Evolutionary conservation across 2,888 invertebrate species (phyloP).

Genomic region (Petrophora chlorosata): DNA sequence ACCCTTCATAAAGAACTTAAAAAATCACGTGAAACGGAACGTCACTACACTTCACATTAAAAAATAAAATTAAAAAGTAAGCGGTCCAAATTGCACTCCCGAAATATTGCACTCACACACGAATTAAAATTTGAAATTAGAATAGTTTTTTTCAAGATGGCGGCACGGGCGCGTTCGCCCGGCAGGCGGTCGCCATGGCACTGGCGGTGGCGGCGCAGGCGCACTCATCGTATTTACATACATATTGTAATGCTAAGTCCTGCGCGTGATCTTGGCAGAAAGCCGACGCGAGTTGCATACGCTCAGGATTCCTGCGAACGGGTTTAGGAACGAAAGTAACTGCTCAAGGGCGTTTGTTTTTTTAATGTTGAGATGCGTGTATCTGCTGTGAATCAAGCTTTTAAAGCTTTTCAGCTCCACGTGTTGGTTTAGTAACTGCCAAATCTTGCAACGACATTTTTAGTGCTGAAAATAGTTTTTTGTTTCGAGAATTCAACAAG

Average conservation of each 20-base stretch:
- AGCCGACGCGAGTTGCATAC: slow-evolving; percentile 27
- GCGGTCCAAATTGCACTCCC: slow-evolving; percentile 11
- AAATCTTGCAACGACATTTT: not conserved
- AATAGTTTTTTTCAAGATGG: slow-evolving; percentile 40
- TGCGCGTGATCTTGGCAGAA: slow-evolving; percentile 41
- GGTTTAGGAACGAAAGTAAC: slow-evolving; percentile 39
- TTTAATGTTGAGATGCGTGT: slow-evolving; percentile 4
- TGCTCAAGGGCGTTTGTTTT: slow-evolving; percentile 36
- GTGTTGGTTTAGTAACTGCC: not conserved
- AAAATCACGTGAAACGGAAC: slow-evolving; percentile 12
- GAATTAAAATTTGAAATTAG: slow-evolving; percentile 14
- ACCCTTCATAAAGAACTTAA: slow-evolving; percentile 12
- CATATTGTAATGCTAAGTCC: slow-evolving; percentile 70
- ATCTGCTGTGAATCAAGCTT: not conserved
- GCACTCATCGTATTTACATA: slow-evolving; percentile 60
- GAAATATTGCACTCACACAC: slow-evolving; percentile 26
- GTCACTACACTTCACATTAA: not conserved
- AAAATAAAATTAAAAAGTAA: slow-evolving; percentile 3
- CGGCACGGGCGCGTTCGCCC: slow-evolving; percentile 65
- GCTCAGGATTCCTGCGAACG: slow-evolving; percentile 35
- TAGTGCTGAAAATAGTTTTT: no score
- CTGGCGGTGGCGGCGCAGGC: slow-evolving; percentile 62
- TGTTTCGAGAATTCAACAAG: no score
- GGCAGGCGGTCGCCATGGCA: slow-evolving; percentile 72
- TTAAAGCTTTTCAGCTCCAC: not conserved